phyloP scores from a whole-genome alignment of 2,888 invertebrate genomes.

The Autographa pulchrina region DNA sequence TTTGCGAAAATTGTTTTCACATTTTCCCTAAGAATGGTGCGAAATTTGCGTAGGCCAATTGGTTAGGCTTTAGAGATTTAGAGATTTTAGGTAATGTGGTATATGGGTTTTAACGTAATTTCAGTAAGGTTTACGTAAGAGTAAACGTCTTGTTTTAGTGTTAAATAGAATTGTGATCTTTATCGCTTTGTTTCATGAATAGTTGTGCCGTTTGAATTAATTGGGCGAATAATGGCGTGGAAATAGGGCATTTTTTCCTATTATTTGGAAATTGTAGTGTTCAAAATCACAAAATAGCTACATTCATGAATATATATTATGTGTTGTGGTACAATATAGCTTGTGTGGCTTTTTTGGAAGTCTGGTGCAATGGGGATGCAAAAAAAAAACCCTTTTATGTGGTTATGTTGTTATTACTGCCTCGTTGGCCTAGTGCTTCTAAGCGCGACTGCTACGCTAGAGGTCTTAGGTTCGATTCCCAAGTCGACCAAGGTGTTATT shows the following conservation, averaged over 20 bases:
- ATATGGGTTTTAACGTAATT: not conserved
- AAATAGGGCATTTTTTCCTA: not conserved
- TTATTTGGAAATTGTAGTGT: not conserved
- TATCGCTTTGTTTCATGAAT: not conserved
- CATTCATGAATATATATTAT: not conserved
- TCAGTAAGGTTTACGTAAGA: not conserved
- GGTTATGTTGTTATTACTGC: too few species aligned
- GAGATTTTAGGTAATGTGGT: constrained; percentile 2
- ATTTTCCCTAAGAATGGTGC: constrained; percentile 10
- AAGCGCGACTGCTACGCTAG: too few species aligned
- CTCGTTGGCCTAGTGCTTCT: too few species aligned
- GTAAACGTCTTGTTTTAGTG: not conserved
- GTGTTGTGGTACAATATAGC: too few species aligned
- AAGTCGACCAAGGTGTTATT: too few species aligned
- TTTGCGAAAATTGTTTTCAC: constrained; percentile 25
- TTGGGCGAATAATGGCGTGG: not conserved
- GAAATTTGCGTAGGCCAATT: constrained; percentile 20
- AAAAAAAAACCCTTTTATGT: too few species aligned
- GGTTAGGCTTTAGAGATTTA: not conserved
- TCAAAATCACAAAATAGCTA: not conserved
- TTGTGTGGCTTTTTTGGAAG: too few species aligned
- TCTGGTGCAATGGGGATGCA: too few species aligned
- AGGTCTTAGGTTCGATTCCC: too few species aligned
- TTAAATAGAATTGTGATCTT: not conserved
- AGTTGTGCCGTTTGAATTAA: not conserved